Base-by-base conservation (phyloP, 2,113 vertebrate genomes). In the Rhinopomastus cyanomelas region DNA sequence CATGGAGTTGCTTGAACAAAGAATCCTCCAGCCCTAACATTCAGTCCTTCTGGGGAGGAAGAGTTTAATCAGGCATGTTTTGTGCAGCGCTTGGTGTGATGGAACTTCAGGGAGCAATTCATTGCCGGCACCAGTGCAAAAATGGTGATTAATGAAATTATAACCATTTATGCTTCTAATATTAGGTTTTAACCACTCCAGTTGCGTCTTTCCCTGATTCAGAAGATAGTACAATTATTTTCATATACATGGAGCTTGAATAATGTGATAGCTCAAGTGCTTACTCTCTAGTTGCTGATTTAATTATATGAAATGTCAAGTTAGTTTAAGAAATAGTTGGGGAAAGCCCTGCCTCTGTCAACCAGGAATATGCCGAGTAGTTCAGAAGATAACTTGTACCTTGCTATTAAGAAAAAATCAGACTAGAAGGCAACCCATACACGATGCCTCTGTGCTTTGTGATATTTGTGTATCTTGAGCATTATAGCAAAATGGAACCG, bases 251-350 rank as follows among this genome's bases (percentile, higher is more conserved):
- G 27, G 82, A 62, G 46, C 89, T 69, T 0, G 0, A 81, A 85
- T 82, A 90, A 89, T 82, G 20, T 71, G 87, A 77, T 92, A 90
- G 64, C 89, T 82, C 29, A 5, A 94, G 81, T 90, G 90, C 95
- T 94, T 94, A 93, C 83, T 88, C 85, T 80, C 66, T 77, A 59
- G 89, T 81, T 65, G 85, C 87, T 78, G 64, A 60, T 93, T 89
- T 96, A 96, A 95, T 96, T 95, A 96, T 91, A 95, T 48, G 92
- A 95, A 92, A 89, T 93, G 92, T 80, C 95, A 90, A 77, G 52
- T 77, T 87, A 82, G 81, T 87, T 90, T 59, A 94, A 89, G 81
- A 93, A 93, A 82, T 56, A 77, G 85, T 67, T 59, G 60, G 85
- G 94, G 81, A 85, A 95, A 90, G 52, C 94, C 62, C 59, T 92